These are phyloP conservation scores for Galerucella pusilla DNA, from an alignment of 2,888 invertebrate species.

Conservation along the genomic window DNA sequence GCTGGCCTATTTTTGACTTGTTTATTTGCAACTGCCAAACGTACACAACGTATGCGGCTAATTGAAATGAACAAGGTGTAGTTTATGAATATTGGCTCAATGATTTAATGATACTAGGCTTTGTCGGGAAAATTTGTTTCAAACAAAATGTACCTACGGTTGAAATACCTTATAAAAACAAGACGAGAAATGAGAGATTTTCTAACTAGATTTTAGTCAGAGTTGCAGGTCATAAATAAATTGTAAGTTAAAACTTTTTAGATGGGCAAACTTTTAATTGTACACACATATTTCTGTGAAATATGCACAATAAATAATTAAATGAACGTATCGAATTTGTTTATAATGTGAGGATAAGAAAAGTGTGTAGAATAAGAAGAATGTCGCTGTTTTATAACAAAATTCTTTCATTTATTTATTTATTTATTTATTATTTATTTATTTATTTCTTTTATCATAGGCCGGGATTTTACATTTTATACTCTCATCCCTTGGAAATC, in stretches of 20 bases:
- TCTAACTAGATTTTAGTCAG: conserved; percentile 13
- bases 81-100: conserved; percentile 36
- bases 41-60: conserved; percentile 27
- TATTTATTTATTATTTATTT: no score
- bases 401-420: no score
- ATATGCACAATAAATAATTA: neutral
- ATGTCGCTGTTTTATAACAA: no score
- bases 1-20: conserved; percentile 9
- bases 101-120: conserved; percentile 37
- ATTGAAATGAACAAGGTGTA: conserved; percentile 40
- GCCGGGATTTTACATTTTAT: no score
- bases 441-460: no score
- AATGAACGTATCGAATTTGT: no score
- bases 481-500: no score
- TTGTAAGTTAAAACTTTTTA: neutral
- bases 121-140: conserved; percentile 31
- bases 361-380: no score
- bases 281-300: neutral
- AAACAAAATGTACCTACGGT: conserved; percentile 2
- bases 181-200: conserved; percentile 6
- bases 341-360: no score
- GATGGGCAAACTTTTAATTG: neutral
- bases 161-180: neutral
- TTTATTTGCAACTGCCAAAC: conserved; percentile 31
- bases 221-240: conserved; percentile 14